Evolutionary conservation across 2,888 invertebrate species (phyloP).

Genomic region (Amiota minor): DNA sequence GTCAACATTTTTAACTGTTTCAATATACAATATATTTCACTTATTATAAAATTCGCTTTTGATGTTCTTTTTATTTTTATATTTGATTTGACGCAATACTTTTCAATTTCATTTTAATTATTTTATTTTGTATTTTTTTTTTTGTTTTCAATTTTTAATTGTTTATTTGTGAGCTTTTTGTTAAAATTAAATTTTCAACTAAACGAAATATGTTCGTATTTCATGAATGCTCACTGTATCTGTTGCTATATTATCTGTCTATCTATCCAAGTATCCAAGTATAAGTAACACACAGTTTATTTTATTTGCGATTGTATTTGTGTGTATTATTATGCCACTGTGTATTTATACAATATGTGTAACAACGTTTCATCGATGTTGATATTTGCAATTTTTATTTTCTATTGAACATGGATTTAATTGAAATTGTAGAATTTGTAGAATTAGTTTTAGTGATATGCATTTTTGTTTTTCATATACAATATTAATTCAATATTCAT

Average conservation of each 20-base stretch:
- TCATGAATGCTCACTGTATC: too few species aligned
- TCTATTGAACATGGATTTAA: constrained; percentile 27
- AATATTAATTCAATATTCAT: too few species aligned
- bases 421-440: constrained; percentile 22
- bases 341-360: neutral
- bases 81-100: neutral
- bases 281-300: neutral
- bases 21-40: too few species aligned
- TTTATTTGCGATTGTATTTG: neutral
- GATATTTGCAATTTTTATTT: neutral
- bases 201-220: neutral
- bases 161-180: neutral
- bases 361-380: neutral
- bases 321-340: neutral
- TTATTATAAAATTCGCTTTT: neutral
- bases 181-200: constrained; percentile 23
- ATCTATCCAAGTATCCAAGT: neutral
- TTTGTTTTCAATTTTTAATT: neutral
- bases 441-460: constrained; percentile 5
- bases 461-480: neutral
- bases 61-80: neutral
- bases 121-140: neutral
- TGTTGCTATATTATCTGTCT: neutral
- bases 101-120: neutral
- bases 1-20: too few species aligned